phyloP scores from a whole-genome alignment of 2,888 invertebrate species.

The Phyllotreta cruciferae region DNA sequence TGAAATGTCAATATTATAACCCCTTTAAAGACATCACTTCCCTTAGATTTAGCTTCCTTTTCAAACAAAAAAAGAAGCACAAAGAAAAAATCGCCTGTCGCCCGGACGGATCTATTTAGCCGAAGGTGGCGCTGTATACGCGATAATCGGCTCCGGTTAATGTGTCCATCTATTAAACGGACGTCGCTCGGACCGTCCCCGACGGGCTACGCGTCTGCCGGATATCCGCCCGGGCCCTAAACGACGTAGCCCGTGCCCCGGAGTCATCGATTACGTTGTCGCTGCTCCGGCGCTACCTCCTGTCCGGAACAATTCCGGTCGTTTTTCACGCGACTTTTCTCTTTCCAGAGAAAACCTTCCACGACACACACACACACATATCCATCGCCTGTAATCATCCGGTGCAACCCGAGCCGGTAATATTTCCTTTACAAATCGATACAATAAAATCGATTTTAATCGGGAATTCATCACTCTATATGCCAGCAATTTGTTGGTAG shows the following conservation, averaged over 20 bases:
- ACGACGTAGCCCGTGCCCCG: constrained; percentile 37
- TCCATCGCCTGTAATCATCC: background rate
- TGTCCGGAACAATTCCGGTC: constrained; percentile 26
- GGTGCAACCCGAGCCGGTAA: too few relatives aligned
- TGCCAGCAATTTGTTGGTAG: too few relatives aligned
- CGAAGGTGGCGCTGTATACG: constrained; percentile 23
- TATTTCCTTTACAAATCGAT: too few relatives aligned
- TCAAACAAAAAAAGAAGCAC: too few relatives aligned
- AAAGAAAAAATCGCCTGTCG: constrained; percentile 27
- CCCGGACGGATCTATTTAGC: constrained; percentile 31
- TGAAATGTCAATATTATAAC: too few relatives aligned
- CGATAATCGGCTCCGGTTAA: constrained; percentile 40
- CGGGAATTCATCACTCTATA: too few relatives aligned
- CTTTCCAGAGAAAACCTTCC: constrained; percentile 2
- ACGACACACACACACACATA: constrained; percentile 14
- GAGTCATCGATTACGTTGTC: constrained; percentile 48
- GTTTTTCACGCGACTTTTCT: constrained; percentile 26
- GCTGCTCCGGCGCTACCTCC: constrained; percentile 33
- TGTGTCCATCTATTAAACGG: constrained; percentile 45
- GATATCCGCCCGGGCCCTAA: constrained; percentile 47
- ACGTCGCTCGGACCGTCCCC: constrained; percentile 47
- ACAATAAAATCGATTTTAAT: too few relatives aligned
- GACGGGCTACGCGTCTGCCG: constrained; percentile 48
- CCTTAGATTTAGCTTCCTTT: too few relatives aligned
- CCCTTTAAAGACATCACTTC: too few relatives aligned